Percentiles rank a stretch among this genome's conserved stretches.
Conservation (phyloP, 2,113 vertebrate species). For the Nymphicus hollandicus region DNA sequence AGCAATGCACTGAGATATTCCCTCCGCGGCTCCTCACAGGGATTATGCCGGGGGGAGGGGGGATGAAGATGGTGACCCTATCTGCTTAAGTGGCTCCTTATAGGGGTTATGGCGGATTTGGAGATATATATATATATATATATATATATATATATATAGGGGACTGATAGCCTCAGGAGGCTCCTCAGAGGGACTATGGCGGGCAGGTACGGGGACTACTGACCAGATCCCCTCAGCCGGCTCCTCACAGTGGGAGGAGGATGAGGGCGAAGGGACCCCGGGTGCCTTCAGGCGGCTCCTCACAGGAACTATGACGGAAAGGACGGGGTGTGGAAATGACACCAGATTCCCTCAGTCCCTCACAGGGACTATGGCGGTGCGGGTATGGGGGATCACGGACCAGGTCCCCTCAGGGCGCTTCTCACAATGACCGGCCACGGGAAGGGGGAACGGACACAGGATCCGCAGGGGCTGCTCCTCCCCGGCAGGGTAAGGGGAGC, state of each 20-base stretch:
- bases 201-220: too few relatives aligned
- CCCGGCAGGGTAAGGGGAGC: fast-evolving
- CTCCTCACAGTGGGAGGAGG: background rate
- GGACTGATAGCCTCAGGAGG: too few relatives aligned
- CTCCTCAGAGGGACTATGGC: too few relatives aligned
- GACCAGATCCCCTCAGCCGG: fast-evolving
- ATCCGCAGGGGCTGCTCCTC: too few relatives aligned
- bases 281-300: background rate
- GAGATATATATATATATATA: too few relatives aligned
- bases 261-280: fast-evolving
- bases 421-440: too few relatives aligned
- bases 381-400: too few relatives aligned
- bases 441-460: too few relatives aligned
- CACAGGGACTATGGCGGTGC: background rate
- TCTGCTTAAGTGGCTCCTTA: background rate
- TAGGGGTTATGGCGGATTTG: background rate
- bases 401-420: too few relatives aligned
- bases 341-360: background rate
- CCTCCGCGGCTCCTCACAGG: background rate
- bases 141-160: too few relatives aligned
- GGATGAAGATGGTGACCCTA: background rate
- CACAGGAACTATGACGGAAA: fast-evolving
- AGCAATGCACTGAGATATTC: fast-evolving
- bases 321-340: background rate
- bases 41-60: fast-evolving